Evolutionary conservation across 2,797 vertebrate genomes (phyloP), one percentile per base, ranked within the genome.

Genomic region (Gymnothorax reevesii): DNA sequence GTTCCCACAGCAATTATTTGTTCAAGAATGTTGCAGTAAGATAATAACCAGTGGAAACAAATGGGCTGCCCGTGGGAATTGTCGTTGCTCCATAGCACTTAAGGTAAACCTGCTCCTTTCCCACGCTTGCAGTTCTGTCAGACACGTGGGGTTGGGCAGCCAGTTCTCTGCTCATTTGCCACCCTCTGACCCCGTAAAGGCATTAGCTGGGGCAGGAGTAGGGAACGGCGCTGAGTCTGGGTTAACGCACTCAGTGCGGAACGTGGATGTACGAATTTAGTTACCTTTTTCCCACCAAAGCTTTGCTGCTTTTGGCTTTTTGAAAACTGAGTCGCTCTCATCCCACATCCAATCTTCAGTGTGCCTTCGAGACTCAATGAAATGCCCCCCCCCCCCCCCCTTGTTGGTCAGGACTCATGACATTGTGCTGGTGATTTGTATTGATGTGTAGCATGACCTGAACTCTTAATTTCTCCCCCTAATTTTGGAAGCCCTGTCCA

Each of bases 1-100:
- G 92, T 96, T 98, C 97, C 95, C 97, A 96, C 92, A 92, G 91
- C 91, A 91, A 90, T 92, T 94, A 88, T 93, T 95, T 96, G 95
- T 91, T 92, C 91, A 93, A 88, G 57, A 90, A 87, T 94, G 92
- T 90, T 92, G 88, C 88, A 87, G 93, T 84, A 80, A 92, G 92
- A 87, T 95, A 92, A 92, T 90, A 90, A 94, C 92, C 93, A 89
- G 90, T 88, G 89, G 89, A 88, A 93, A 91, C 83, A 91, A 88
- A 69, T 89, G 15, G 33, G 88, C 88, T 86, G 89, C 91, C 94
- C 94, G 95, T 97, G 97, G 96, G 97, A 97, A 97, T 95, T 90
- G 89, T 3, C 91, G 90, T 83, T 88, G 90, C 90, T 87, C 54
- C 87, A 4, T 33, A 86, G 86, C 90, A 91, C 82, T 85, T 82